Evolutionary conservation across 2,113 vertebrate species (phyloP).

Genomic region (Ovis aries): ARS-UI_Ramb_v3.0 NC_056071.1:17146501-17147000

Average conservation of each 20-base stretch:
- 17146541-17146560: not conserved
- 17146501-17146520: not conserved
- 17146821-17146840: not conserved
- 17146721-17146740: not conserved
- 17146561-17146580: rapidly evolving
- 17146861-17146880: not conserved
- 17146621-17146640: not conserved
- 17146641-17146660: not conserved
- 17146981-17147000: not conserved
- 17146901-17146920: not conserved
- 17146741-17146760: not conserved
- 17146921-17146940: not conserved
- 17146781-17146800: rapidly evolving
- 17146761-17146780: not conserved
- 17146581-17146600: not conserved
- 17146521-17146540: too few relatives aligned
- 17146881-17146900: not conserved
- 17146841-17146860: not conserved
- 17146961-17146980: not conserved
- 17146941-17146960: not conserved
- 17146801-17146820: not conserved
- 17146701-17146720: not conserved
- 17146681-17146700: not conserved
- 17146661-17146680: not conserved
- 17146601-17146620: not conserved